Percentiles rank a stretch among this genome's conserved stretches.
Conservation (phyloP, 2,113 vertebrate genomes). For the Podiceps cristatus region DNA sequence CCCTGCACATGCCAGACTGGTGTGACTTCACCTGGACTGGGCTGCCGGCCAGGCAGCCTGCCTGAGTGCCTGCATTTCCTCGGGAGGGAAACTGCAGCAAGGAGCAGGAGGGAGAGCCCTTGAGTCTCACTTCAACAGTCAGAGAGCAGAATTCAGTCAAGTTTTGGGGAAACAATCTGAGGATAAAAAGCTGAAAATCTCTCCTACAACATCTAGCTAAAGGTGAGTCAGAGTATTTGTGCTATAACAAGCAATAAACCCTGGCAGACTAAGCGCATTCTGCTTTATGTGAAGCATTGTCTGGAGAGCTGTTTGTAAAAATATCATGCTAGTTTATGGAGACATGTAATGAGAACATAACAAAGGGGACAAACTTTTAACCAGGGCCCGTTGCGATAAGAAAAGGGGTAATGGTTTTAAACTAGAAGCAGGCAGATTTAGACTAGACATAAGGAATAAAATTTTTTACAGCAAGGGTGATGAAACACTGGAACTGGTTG, state of each 20-base stretch:
- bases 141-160: neutral
- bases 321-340: neutral
- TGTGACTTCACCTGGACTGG: too few species aligned
- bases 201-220: neutral
- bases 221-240: neutral
- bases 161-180: neutral
- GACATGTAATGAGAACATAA: neutral
- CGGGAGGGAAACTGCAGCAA: neutral
- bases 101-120: neutral
- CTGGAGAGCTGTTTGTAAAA: neutral
- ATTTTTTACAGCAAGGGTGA: too few species aligned
- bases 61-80: neutral
- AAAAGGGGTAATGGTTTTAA: neutral
- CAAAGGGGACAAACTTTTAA: neutral
- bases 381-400: neutral
- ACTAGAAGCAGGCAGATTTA: neutral
- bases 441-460: too few species aligned
- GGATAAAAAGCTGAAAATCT: neutral
- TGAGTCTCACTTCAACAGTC: neutral
- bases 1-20: fast-evolving
- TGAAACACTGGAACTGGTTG: too few species aligned
- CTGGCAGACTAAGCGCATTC: neutral
- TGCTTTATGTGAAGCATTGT: neutral
- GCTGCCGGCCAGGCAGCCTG: neutral
- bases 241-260: neutral